phyloP scores from a whole-genome alignment of 1,140 invertebrate species.

The Euura saliciscinereae region DNA sequence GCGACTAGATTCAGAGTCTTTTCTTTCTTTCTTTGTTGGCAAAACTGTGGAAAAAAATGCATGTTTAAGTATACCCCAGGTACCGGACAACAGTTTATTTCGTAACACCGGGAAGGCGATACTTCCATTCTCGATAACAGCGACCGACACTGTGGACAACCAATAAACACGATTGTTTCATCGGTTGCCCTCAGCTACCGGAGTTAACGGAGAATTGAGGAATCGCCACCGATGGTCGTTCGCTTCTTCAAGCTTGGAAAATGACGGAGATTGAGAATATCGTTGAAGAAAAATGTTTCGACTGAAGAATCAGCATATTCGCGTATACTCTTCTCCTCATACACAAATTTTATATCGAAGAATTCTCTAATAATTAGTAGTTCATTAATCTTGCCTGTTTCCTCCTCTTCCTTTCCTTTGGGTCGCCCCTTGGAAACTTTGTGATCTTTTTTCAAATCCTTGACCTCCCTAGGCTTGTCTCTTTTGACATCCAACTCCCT shows the following conservation, averaged over 20 bases:
- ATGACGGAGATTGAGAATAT: not conserved
- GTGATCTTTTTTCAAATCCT: slow-evolving; percentile 54
- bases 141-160: too few relatives aligned
- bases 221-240: not conserved
- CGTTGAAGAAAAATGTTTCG: not conserved
- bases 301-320: not conserved
- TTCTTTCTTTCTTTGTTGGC: slow-evolving; percentile 52
- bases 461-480: slow-evolving; percentile 53
- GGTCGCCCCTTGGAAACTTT: slow-evolving; percentile 51
- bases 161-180: too few relatives aligned
- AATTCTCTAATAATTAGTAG: too few relatives aligned
- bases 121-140: not conserved
- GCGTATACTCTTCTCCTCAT: too few relatives aligned
- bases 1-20: slow-evolving; percentile 53
- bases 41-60: not conserved
- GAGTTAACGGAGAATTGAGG: too few relatives aligned
- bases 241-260: not conserved
- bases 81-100: not conserved
- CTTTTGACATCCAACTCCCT: slow-evolving; percentile 55
- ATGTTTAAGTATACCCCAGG: not conserved
- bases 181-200: too few relatives aligned
- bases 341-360: too few relatives aligned
- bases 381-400: slow-evolving; percentile 25
- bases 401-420: slow-evolving; percentile 58
- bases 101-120: not conserved